Evolutionary conservation across 2,888 invertebrate species (phyloP).

Genomic region (Caenorhabditis panamensis): DNA sequence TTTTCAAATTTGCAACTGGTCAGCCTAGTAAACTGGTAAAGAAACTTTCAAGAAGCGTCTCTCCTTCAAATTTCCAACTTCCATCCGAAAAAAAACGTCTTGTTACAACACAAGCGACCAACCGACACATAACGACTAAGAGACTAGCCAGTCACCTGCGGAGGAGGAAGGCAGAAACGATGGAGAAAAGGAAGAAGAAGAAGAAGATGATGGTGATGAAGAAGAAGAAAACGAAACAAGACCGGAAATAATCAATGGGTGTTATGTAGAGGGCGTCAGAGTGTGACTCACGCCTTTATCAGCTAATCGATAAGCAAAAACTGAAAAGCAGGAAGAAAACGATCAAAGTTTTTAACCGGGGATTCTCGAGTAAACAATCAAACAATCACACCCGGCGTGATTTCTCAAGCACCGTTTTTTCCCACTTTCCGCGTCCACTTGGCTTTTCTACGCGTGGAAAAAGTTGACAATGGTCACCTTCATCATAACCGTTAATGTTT

Average conservation of each 20-base stretch:
- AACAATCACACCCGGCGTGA: no score
- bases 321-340: no score
- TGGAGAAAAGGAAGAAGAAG: constrained; percentile 21
- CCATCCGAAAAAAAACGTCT: constrained; percentile 22
- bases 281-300: constrained; percentile 13
- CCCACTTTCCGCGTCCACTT: constrained; percentile 24
- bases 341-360: no score
- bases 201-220: constrained; percentile 8
- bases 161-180: constrained; percentile 14
- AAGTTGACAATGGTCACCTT: no score
- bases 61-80: background rate
- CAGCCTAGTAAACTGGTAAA: background rate
- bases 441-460: constrained; percentile 6
- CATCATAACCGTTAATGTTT: no score
- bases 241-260: constrained; percentile 52
- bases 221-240: constrained; percentile 18
- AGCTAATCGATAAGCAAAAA: constrained; percentile 3
- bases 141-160: constrained; percentile 56
- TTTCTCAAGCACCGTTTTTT: no score
- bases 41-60: constrained; percentile 10
- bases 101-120: constrained; percentile 44
- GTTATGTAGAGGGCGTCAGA: constrained; percentile 20
- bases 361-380: no score
- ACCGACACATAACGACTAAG: constrained; percentile 54
- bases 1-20: background rate